Conservation (phyloP, 2,888 invertebrate species). For the Drosophila borealis region DNA sequence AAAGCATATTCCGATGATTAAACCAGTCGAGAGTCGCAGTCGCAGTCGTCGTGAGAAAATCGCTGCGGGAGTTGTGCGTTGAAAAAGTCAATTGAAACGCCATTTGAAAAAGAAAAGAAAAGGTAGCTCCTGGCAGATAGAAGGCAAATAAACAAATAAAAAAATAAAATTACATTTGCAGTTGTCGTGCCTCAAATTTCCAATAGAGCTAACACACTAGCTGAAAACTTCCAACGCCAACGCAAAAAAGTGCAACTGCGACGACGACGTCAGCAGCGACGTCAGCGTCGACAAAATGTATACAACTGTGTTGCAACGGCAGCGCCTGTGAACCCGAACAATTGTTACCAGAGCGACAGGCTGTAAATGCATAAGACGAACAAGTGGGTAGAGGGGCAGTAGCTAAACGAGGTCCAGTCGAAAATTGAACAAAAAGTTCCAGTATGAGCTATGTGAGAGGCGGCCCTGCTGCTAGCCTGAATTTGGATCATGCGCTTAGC, state of each 20-base stretch:
- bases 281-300: constrained; percentile 60
- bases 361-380: constrained; percentile 1
- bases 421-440: not conserved
- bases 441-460: constrained; percentile 49
- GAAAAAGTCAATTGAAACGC: constrained; percentile 29
- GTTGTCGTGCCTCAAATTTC: constrained; percentile 2
- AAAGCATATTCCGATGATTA: constrained; percentile 74
- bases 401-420: not conserved
- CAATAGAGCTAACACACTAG: not conserved
- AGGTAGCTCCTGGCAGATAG: not conserved
- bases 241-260: constrained; percentile 26
- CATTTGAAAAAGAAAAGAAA: constrained; percentile 12
- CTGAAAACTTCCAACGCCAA: constrained; percentile 23
- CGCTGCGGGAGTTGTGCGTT: constrained; percentile 34
- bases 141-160: constrained; percentile 13
- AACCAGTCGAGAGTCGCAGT: constrained; percentile 68
- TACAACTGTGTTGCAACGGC: constrained; percentile 49
- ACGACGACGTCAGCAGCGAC: constrained; percentile 38
- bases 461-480: constrained; percentile 35
- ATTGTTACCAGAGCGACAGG: constrained; percentile 12
- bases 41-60: constrained; percentile 50
- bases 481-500: constrained; percentile 55
- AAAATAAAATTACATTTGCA: constrained; percentile 4
- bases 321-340: constrained; percentile 30
- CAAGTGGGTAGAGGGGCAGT: not conserved